Percentiles rank a stretch among this genome's conserved stretches.
These are phyloP conservation scores for Nemotelus nigrinus DNA, from an alignment of 2,888 invertebrate species.

Conservation along the genomic window DNA sequence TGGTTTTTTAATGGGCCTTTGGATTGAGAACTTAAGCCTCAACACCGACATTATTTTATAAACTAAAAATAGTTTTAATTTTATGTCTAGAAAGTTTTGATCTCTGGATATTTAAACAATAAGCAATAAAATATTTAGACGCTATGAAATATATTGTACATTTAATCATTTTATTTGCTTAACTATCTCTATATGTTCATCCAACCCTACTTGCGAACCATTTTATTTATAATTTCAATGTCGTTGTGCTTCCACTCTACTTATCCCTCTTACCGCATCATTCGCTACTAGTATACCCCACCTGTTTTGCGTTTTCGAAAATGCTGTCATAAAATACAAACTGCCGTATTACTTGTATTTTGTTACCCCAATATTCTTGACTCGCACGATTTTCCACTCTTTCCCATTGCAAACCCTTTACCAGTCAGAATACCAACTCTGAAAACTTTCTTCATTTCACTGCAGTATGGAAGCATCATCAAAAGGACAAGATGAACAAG, in stretches of 20 bases:
- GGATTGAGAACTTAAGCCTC: too few relatives aligned
- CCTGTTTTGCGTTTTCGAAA: conserved; percentile 43
- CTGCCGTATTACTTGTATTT: conserved; percentile 47
- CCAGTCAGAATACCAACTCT: not conserved
- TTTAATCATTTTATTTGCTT: too few relatives aligned
- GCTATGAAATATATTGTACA: too few relatives aligned
- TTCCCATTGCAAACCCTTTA: conserved; percentile 31
- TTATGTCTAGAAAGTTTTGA: too few relatives aligned
- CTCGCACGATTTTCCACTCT: conserved; percentile 40
- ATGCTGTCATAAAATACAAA: conserved; percentile 48
- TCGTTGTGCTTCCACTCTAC: not conserved
- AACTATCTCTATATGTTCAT: too few relatives aligned
- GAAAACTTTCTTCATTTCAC: conserved; percentile 26
- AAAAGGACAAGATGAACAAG: conserved; percentile 31
- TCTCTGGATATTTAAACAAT: too few relatives aligned
- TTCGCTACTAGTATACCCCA: conserved; percentile 28
- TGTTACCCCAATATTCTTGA: conserved; percentile 44
- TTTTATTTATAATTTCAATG: not conserved
- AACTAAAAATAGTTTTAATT: too few relatives aligned
- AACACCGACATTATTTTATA: too few relatives aligned
- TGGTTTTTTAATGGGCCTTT: too few relatives aligned
- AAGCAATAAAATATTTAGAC: too few relatives aligned
- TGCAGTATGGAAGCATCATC: conserved; percentile 22
- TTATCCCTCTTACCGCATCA: not conserved
- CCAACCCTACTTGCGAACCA: too few relatives aligned